Evolutionary conservation across 2,888 invertebrate genomes (phyloP), one percentile per base, ranked within the genome.

Genomic region (Heliconius ismenius): DNA sequence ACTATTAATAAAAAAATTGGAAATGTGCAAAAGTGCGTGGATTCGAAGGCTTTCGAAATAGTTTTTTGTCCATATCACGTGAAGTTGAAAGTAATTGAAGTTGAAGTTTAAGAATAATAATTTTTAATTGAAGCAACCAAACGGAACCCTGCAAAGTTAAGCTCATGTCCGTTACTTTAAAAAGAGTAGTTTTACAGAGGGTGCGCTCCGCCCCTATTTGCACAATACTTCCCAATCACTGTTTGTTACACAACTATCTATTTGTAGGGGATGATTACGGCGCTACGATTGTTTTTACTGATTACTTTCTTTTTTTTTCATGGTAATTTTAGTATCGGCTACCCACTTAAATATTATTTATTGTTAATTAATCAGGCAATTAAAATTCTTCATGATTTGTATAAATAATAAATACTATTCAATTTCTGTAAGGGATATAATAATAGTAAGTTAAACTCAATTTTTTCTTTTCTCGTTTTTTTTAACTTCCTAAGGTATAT

Each of bases 171-270:
- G 80, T 86, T 83, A 83, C 89, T 88, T 89, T 91, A 86, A 84
- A 85, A 89, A 77, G 86, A 87, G 89, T 84, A 85, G 86, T 88
- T 90, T 89, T 86, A 85, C 84, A 78, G 86, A 87, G 90, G 86
- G 88, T 85, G 85, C 86, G 83, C 81, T 82, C 82, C 86, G 81
- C 90, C 92, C 91, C 88, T 92, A 88, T 92, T 92, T 92, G 89
- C 88, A 83, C 88, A 88, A 89, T 91, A 90, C 91, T 91, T 89
- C 91, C 89, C 90, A 91, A 92, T 83, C 84, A 90, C 90, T 92
- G 92, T 91, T 90, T 89, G 89, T 84, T 82, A 80, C 81, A 81
- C 79, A 76, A 79, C 80, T 83, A 81, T 82, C 80, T 79, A 79
- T 78, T 79, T 77, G 81, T 81, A 84, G 84, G 81, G 87, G 85